These are phyloP conservation scores for Centropus unirufus DNA, from an alignment of 2,113 vertebrate genomes.

Conservation along the genomic window DNA sequence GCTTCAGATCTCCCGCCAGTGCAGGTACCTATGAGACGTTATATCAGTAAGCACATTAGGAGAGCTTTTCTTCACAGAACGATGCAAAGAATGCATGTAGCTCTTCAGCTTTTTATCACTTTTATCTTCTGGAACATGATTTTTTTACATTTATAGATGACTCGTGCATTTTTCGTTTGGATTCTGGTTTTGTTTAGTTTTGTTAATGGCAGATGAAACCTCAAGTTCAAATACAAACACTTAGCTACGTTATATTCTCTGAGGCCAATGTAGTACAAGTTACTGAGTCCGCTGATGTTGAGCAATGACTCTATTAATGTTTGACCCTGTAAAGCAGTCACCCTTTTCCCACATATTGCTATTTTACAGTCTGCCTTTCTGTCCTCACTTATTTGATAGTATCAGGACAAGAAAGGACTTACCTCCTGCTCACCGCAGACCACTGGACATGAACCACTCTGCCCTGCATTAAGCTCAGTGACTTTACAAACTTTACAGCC, in stretches of 20 bases:
- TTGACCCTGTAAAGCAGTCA: neutral
- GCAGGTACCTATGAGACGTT: neutral
- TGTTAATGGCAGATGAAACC: conserved; percentile 19
- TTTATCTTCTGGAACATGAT: neutral
- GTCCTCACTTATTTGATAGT: neutral
- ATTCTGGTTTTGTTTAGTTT: neutral
- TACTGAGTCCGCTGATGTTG: neutral
- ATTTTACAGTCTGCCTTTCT: neutral
- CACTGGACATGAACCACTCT: neutral
- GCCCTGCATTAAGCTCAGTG: neutral
- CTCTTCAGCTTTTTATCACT: neutral
- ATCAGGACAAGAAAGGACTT: neutral
- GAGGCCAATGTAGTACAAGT: neutral
- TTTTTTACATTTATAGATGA: neutral
- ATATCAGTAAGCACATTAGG: neutral
- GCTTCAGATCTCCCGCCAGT: neutral
- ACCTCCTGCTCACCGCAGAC: neutral
- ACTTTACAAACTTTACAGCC: neutral
- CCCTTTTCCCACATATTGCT: neutral
- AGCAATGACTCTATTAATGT: neutral
- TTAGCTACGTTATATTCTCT: neutral
- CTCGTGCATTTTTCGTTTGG: neutral
- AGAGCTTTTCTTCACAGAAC: neutral
- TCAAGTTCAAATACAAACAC: neutral
- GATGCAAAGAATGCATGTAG: neutral